Evolutionary conservation across 2,888 invertebrate genomes (phyloP).

Genomic region (Mactromeris polynyma): DNA sequence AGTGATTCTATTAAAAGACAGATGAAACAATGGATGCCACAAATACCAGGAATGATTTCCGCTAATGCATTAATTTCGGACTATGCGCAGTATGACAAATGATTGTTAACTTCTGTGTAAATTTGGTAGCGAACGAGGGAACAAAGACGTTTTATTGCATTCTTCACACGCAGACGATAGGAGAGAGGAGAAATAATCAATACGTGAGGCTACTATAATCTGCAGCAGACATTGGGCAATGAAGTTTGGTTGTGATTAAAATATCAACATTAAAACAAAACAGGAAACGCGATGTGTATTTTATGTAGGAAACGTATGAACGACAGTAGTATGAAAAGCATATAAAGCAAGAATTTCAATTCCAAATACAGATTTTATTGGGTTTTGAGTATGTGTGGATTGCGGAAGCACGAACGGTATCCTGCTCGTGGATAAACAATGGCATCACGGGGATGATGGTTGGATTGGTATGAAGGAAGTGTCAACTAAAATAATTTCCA

Average conservation of each 20-base stretch:
- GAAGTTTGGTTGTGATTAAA: background rate
- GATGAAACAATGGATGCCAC: background rate
- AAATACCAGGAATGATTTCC: background rate
- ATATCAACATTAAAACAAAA: background rate
- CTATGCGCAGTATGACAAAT: background rate
- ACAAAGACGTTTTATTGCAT: background rate
- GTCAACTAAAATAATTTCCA: too few relatives aligned
- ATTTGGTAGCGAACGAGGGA: constrained; percentile 4
- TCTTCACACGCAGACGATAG: background rate
- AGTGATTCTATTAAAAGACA: background rate
- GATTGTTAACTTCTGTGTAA: background rate
- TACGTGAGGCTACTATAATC: background rate
- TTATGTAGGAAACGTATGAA: too few relatives aligned
- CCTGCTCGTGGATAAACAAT: too few relatives aligned
- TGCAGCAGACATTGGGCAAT: background rate
- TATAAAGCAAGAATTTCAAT: too few relatives aligned
- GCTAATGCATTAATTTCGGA: background rate
- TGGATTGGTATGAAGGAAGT: too few relatives aligned
- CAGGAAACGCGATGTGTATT: background rate
- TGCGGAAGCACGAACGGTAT: too few relatives aligned
- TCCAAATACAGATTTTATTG: too few relatives aligned
- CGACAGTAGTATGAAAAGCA: too few relatives aligned
- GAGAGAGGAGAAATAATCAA: background rate
- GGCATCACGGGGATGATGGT: too few relatives aligned
- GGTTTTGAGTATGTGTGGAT: too few relatives aligned